Conservation (phyloP, 1,140 invertebrate genomes). For the Notospermus geniculatus region DNA sequence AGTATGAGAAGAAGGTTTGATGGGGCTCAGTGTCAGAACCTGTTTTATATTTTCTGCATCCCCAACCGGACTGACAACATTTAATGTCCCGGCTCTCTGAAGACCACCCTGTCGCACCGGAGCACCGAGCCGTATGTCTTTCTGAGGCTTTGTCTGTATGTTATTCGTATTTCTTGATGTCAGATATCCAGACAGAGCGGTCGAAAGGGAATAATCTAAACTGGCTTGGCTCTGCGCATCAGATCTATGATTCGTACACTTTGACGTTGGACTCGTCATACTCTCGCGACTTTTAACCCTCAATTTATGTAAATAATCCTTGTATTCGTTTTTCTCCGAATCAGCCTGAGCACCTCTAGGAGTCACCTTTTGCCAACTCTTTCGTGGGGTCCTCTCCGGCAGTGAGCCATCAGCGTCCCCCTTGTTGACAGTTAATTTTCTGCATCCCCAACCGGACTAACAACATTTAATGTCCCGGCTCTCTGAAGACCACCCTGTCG, state of each 20-base stretch:
- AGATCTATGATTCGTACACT: not conserved
- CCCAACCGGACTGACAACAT: not conserved
- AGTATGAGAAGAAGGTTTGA: not conserved
- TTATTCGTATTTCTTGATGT: not conserved
- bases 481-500: not conserved
- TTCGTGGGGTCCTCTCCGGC: no score
- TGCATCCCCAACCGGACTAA: not conserved
- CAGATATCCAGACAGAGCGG: not conserved
- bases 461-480: not conserved
- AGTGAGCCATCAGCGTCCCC: no score
- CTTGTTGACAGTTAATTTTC: not conserved
- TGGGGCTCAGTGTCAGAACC: not conserved
- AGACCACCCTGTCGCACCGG: not conserved
- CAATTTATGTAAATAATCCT: slow-evolving; percentile 4
- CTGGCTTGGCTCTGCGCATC: not conserved
- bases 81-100: not conserved
- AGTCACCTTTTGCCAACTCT: no score
- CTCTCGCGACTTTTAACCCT: slow-evolving; percentile 2
- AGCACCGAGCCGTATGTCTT: not conserved
- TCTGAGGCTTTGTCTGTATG: not conserved
- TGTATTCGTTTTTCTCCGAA: not conserved
- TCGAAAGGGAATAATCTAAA: not conserved
- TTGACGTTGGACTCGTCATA: not conserved
- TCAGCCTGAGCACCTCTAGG: no score
- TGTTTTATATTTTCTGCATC: not conserved